phyloP scores from a whole-genome alignment of 2,113 vertebrate species.

The Craseonycteris thonglongyai region DNA sequence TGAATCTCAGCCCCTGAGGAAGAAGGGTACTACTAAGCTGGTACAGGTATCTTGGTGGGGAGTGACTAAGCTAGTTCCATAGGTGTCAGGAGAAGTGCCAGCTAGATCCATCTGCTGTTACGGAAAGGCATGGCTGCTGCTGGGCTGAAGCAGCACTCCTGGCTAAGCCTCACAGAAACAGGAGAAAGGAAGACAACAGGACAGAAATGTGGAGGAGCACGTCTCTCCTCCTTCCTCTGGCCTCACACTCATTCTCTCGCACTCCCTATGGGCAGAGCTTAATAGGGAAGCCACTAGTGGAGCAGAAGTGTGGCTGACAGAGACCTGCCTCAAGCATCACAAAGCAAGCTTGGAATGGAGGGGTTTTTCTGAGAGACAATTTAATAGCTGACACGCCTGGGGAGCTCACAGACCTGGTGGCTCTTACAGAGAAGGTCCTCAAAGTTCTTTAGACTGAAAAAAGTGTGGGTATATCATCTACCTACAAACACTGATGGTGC shows the following conservation, averaged over 20 bases:
- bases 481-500: background rate
- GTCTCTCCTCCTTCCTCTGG: background rate
- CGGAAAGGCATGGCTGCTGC: background rate
- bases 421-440: background rate
- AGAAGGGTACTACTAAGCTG: accelerated
- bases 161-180: background rate
- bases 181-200: background rate
- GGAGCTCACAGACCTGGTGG: background rate
- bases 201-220: too few relatives aligned
- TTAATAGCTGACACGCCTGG: background rate
- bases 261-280: background rate
- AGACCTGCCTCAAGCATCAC: too few relatives aligned
- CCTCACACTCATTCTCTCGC: background rate
- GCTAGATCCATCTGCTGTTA: background rate
- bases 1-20: background rate
- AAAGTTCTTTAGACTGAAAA: background rate
- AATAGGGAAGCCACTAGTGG: background rate
- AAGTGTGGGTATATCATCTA: background rate
- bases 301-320: background rate
- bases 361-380: background rate
- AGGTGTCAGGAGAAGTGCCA: background rate
- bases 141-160: background rate
- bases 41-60: background rate
- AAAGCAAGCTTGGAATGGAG: background rate
- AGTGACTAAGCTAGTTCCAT: background rate